These are phyloP conservation scores for Malacoctenus gilli DNA, from an alignment of 2,797 vertebrate species.

Conservation along the genomic window DNA sequence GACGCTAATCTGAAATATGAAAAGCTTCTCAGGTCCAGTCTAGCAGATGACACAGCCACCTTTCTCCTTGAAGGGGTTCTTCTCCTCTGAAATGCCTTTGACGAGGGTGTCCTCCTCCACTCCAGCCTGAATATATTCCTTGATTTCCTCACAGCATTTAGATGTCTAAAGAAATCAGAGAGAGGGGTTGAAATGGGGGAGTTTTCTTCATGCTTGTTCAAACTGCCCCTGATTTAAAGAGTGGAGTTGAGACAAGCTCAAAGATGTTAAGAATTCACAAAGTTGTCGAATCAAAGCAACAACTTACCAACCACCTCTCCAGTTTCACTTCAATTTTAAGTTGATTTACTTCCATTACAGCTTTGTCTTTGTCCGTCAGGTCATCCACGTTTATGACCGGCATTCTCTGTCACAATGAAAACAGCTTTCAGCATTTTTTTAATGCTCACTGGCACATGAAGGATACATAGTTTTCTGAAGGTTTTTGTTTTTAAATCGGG, in stretches of 20 bases:
- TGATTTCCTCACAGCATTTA: constrained; percentile 96
- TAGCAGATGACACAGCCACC: constrained; percentile 94
- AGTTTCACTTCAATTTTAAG: constrained; percentile 90
- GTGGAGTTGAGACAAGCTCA: too few species aligned
- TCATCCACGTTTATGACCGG: constrained; percentile 92
- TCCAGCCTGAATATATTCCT: constrained; percentile 90
- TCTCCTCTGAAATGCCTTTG: constrained; percentile 95
- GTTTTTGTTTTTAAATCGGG: background rate
- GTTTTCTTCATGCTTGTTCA: background rate
- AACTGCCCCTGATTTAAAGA: too few species aligned
- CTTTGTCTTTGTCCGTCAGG: constrained; percentile 92
- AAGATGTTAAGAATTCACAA: too few species aligned
- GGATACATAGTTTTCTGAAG: background rate
- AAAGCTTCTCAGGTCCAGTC: constrained; percentile 70
- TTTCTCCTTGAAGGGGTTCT: constrained; percentile 98
- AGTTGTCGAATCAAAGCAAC: too few species aligned
- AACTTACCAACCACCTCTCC: constrained; percentile 90
- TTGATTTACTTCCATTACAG: constrained; percentile 92
- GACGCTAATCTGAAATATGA: constrained; percentile 66
- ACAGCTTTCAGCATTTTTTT: background rate
- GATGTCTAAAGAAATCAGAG: constrained; percentile 84
- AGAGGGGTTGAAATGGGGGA: constrained; percentile 9
- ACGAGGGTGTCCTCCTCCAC: constrained; percentile 91
- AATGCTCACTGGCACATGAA: background rate
- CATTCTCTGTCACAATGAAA: constrained; percentile 79